Base-by-base conservation (phyloP, 2,797 vertebrate genomes). In the Poecile montanus region DNA sequence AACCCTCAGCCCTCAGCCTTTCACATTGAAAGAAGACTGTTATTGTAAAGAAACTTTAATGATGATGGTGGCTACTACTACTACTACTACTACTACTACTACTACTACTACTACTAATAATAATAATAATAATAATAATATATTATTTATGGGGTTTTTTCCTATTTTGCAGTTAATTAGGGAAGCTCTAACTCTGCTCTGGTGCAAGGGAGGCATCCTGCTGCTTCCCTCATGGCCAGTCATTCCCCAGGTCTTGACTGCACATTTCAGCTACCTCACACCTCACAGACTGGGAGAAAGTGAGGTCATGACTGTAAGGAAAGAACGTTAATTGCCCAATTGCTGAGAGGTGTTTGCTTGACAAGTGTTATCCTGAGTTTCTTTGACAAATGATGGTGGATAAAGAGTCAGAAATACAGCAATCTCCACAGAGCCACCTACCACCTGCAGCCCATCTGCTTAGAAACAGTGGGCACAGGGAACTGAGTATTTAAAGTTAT, bases 401-500 rank as follows among this genome's bases (percentile, higher is more conserved):
- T 58, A 75, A 70, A 83, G 54, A 83, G n/a, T n/a, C 57, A 76
- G 61, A 93, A 92, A 83, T 13, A 13, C 17, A 91, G 14, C 38
- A 44, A 68, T 58, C 72, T 93, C 68, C 83, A 84, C 40, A 91
- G 86, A 72, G 36, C 76, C 88, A 72, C 78, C 87, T 71, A 89
- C 92, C 57, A 91, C 82, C 62, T 88, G 89, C 61, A 80, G 23
- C 29, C 81, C 85, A 92, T 66, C 92, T 97, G 87, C 81, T 95
- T 66, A 72, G 61, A 36, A 85, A 84, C 9, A 0, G 20, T 51
- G 38, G 42, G 58, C 13, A 85, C 20, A 11, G 9, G 15, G 34
- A 91, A 48, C 7, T 42, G 51, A 78, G 27, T 42, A 12, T 83
- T 72, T 92, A 9, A 89, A 68, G 30, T 5, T 56, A 25, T 15